Evolutionary conservation across 2,797 vertebrate species (phyloP).

Genomic region (Siniperca undulata): DNA sequence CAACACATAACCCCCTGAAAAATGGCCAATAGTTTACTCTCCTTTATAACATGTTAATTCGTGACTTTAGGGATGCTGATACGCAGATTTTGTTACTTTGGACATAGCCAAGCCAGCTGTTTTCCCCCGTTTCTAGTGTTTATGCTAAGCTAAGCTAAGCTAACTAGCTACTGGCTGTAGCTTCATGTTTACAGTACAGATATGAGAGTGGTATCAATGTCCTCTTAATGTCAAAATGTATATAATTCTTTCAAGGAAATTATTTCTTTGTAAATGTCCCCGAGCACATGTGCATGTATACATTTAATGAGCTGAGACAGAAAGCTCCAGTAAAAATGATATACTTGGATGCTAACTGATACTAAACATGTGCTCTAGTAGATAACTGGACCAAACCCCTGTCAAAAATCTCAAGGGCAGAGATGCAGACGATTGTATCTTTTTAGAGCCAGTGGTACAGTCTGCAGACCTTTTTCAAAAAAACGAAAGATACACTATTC

Average conservation of each 20-base stretch:
- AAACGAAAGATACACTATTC: constrained; percentile 32
- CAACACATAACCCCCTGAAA: background rate
- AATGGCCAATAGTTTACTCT: background rate
- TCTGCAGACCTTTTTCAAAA: constrained; percentile 39
- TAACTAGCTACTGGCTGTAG: constrained; percentile 6
- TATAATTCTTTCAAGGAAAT: background rate
- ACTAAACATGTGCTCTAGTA: constrained; percentile 40
- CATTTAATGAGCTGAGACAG: constrained; percentile 9
- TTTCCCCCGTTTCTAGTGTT: background rate
- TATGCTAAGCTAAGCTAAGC: background rate
- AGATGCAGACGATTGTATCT: constrained; percentile 46
- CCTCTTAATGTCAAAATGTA: background rate
- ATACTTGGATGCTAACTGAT: constrained; percentile 26
- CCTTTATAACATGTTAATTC: background rate
- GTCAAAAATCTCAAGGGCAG: constrained; percentile 46
- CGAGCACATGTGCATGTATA: background rate
- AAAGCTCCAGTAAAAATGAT: constrained; percentile 7
- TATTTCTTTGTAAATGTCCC: background rate
- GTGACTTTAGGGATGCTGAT: background rate
- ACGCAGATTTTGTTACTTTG: background rate
- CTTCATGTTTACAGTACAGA: background rate
- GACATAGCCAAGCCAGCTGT: background rate
- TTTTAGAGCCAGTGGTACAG: constrained; percentile 21
- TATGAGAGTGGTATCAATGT: background rate
- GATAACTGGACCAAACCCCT: constrained; percentile 55